A percentile compares a stretch with the other conserved stretches of the same genome.
Conservation (phyloP, 1,140 invertebrate species). For the Orussus abietinus region DNA sequence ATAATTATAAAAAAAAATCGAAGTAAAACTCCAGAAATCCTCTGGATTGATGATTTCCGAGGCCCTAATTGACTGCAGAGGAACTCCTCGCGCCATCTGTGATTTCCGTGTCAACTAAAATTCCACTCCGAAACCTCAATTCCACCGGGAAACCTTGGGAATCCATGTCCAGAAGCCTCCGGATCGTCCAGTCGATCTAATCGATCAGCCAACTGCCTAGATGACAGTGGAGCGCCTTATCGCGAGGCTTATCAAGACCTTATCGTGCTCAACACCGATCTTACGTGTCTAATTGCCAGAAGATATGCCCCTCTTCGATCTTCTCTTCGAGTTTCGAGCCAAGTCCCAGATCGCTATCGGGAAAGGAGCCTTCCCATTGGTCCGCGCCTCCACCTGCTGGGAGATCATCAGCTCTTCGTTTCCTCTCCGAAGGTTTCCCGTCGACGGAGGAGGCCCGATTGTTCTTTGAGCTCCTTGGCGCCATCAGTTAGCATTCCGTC, state of each 20-base stretch:
- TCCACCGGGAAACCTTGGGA: not conserved
- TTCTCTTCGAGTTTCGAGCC: not conserved
- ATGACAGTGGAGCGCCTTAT: not conserved
- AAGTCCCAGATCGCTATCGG: not conserved
- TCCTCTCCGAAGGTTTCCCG: too few relatives aligned
- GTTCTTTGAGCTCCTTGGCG: not conserved
- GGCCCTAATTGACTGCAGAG: too few relatives aligned
- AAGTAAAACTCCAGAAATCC: too few relatives aligned
- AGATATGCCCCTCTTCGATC: slow-evolving; percentile 20
- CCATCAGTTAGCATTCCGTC: slow-evolving; percentile 4
- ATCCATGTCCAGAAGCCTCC: too few relatives aligned
- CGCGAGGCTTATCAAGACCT: not conserved
- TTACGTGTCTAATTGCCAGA: slow-evolving; percentile 13
- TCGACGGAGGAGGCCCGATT: too few relatives aligned
- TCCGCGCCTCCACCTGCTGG: too few relatives aligned
- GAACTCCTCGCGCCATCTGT: too few relatives aligned
- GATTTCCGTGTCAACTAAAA: too few relatives aligned
- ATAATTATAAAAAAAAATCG: not conserved
- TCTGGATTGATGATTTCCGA: too few relatives aligned
- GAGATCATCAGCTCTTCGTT: too few relatives aligned
- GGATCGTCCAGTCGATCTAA: too few relatives aligned
- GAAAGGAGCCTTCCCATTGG: not conserved
- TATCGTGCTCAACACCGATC: slow-evolving; percentile 1
- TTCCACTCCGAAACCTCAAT: not conserved
- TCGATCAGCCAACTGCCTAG: too few relatives aligned